Evolutionary conservation across 64 coral and sea anemone genomes (phyloP).

Genomic region (Anthopleura sola): DNA sequence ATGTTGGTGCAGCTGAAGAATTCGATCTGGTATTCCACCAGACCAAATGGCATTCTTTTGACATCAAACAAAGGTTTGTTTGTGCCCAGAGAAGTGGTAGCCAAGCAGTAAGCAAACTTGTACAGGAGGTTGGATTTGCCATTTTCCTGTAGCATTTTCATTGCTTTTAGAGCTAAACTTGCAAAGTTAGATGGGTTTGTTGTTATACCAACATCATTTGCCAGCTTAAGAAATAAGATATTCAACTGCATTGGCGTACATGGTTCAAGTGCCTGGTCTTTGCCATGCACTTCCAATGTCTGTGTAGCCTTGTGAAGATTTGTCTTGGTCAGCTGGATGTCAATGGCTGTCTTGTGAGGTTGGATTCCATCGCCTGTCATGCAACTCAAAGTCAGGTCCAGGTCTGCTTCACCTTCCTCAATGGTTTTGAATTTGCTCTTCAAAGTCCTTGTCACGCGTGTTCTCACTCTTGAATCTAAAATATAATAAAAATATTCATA

Average conservation of each 20-base stretch:
- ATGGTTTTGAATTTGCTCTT: not conserved
- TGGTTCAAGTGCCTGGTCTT: not conserved
- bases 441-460: not conserved
- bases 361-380: not conserved
- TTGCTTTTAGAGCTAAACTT: constrained; percentile 28
- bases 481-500: not conserved
- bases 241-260: not conserved
- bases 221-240: constrained; percentile 24
- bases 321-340: not conserved
- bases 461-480: constrained; percentile 33
- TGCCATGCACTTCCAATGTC: not conserved
- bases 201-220: constrained; percentile 19
- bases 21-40: constrained; percentile 69
- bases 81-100: constrained; percentile 10
- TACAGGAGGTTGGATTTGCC: constrained; percentile 54
- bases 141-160: constrained; percentile 24
- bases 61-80: constrained; percentile 16
- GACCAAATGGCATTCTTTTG: constrained; percentile 59
- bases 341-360: no score
- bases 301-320: not conserved
- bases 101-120: constrained; percentile 53
- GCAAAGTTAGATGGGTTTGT: constrained; percentile 44
- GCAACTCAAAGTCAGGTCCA: not conserved
- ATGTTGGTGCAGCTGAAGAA: constrained; percentile 69
- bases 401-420: not conserved